Evolutionary conservation across 2,113 vertebrate species (phyloP).

Genomic region (Hyla sarda): DNA sequence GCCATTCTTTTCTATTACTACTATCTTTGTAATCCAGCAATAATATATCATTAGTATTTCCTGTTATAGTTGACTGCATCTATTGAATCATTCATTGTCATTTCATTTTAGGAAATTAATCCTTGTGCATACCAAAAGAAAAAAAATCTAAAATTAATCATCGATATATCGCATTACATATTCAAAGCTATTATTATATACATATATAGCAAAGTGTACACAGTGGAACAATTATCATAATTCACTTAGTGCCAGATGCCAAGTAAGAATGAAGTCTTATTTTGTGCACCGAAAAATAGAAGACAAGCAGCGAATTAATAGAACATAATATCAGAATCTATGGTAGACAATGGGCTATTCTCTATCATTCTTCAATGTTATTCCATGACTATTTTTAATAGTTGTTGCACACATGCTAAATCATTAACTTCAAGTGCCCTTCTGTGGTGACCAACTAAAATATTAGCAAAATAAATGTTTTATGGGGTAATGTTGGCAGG

Average conservation of each 20-base stretch:
- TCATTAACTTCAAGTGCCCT: slow-evolving; percentile 83
- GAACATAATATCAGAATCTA: slow-evolving; percentile 63
- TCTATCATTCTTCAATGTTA: slow-evolving; percentile 50
- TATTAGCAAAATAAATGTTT: slow-evolving; percentile 87
- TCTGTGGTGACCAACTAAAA: slow-evolving; percentile 85
- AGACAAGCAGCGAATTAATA: slow-evolving; percentile 54
- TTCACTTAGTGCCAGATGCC: slow-evolving; percentile 64
- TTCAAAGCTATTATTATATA: slow-evolving; percentile 51
- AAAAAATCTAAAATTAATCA: neutral
- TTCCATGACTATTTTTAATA: slow-evolving; percentile 59
- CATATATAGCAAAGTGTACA: slow-evolving; percentile 57
- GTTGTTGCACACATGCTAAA: slow-evolving; percentile 77
- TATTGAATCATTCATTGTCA: slow-evolving; percentile 52
- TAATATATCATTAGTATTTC: slow-evolving; percentile 60
- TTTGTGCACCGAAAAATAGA: slow-evolving; percentile 33
- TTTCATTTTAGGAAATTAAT: slow-evolving; percentile 54
- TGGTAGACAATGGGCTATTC: slow-evolving; percentile 66
- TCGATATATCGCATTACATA: slow-evolving; percentile 59
- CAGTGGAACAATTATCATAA: slow-evolving; percentile 61
- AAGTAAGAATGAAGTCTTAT: slow-evolving; percentile 58
- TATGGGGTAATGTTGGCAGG: slow-evolving; percentile 87
- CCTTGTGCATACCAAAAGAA: neutral
- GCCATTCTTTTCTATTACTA: slow-evolving; percentile 38
- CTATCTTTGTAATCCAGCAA: slow-evolving; percentile 41
- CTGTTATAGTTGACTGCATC: slow-evolving; percentile 54